Percentiles rank a stretch among this genome's conserved stretches.
phyloP scores from a whole-genome alignment of 2,888 invertebrate species.

The Polylopha cassiicola region DNA sequence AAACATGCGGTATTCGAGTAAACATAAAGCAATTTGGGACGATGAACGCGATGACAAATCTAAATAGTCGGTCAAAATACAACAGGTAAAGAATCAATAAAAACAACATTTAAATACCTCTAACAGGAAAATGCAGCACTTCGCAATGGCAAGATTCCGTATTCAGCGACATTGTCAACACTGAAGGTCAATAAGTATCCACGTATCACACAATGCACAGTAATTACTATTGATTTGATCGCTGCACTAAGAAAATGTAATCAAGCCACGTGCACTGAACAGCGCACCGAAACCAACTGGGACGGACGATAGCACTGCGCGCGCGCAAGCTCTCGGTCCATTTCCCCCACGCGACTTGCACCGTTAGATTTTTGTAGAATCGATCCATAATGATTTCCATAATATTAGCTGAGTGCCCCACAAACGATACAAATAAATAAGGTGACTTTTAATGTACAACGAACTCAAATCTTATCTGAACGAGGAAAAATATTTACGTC shows the following conservation, averaged over 20 bases:
- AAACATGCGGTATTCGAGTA: no score
- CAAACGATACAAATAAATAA: no score
- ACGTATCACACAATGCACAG: constrained; percentile 30
- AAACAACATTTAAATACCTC: constrained; percentile 10
- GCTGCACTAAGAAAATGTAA: constrained; percentile 48
- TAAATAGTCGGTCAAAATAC: no score
- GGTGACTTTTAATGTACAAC: no score
- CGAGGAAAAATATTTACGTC: no score
- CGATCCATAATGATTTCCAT: constrained; percentile 36
- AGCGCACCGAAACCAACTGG: constrained; percentile 74
- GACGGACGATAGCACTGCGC: constrained; percentile 70
- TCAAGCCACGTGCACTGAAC: constrained; percentile 67
- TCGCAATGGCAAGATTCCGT: constrained; percentile 7
- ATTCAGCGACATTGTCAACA: constrained; percentile 11
- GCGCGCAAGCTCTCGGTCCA: constrained; percentile 70
- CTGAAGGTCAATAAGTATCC: constrained; percentile 16
- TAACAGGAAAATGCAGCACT: neutral
- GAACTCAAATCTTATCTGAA: no score
- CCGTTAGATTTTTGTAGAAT: constrained; percentile 61
- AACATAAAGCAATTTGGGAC: no score
- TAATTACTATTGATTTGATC: constrained; percentile 27
- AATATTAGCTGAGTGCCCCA: constrained; percentile 28
- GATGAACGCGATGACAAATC: no score
- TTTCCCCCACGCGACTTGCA: constrained; percentile 74
- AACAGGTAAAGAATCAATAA: no score